Percentiles rank a stretch among this genome's conserved stretches.
Evolutionary conservation across 2,113 vertebrate species (phyloP).

Genomic region (Ploceus nigricollis): DNA sequence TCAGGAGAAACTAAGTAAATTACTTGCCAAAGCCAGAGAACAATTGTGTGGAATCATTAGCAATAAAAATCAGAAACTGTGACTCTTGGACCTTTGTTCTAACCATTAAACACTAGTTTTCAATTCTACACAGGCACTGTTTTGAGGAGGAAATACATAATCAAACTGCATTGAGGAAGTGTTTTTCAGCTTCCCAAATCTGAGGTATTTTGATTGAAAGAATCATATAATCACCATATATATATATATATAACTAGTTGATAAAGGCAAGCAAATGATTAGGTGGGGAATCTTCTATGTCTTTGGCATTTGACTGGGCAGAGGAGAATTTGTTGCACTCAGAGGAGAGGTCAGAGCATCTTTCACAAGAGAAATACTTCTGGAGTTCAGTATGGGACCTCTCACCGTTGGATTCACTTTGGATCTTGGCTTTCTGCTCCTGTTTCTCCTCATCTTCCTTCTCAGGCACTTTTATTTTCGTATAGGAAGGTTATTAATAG

Average conservation of each 20-base stretch:
- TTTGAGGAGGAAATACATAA: neutral
- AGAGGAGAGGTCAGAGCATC: neutral
- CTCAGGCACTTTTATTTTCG: neutral
- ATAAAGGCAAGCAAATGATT: neutral
- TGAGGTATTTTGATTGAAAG: neutral
- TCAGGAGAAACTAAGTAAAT: neutral
- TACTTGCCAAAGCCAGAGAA: neutral
- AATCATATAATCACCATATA: neutral
- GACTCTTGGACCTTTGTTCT: neutral
- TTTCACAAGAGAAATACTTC: neutral
- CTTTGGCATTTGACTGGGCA: neutral
- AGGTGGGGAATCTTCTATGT: neutral
- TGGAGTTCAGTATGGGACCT: neutral
- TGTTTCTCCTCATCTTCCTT: neutral
- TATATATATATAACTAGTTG: neutral
- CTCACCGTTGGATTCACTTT: neutral
- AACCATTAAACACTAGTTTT: neutral
- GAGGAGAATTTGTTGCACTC: neutral
- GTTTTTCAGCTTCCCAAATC: neutral
- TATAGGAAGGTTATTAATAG: neutral
- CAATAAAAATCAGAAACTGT: neutral
- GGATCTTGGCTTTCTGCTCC: neutral
- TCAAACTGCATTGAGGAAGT: neutral
- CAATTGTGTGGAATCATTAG: neutral
- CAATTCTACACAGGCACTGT: neutral